Base-by-base conservation (phyloP, 2,113 vertebrate genomes). In the Bujurquina vittata region DNA sequence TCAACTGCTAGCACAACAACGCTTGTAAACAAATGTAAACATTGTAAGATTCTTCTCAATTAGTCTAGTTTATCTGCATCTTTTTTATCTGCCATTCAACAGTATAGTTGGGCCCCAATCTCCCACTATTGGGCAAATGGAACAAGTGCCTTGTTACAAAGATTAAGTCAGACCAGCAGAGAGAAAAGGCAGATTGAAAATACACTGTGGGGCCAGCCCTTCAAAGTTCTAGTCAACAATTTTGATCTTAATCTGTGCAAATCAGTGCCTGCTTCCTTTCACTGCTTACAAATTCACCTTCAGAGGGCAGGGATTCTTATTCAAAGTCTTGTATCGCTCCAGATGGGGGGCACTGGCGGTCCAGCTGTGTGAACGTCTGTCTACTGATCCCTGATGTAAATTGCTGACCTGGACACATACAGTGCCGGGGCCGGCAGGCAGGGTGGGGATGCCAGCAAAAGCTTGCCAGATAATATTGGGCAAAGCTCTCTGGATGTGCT, bases 161-260 rank as follows among this genome's bases (percentile, higher is more conserved):
- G 85, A 92, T 91, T 86, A 88, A 90, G 91, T 77, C 33, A 73
- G 37, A 58, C 49, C 52, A 52, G 69, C 14, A 43, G 77, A 76
- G 23, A 84, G 33, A 56, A 75, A 80, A 61, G 60, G 56, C 79
- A 49, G 37, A 75, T 76, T 84, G 46, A 77, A 83, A 89, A 89
- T 86, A 89, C 80, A 90, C 46, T 72, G 81, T 75, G 52, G 63
- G 65, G 75, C 60, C 81, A 84, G 43, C 91, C 60, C 83, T 77
- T 75, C 67, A 85, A 81, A 74, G 65, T 2, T 84, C 61, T 69
- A 72, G 69, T 69, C 35, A 76, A 82, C 22, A 63, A 29, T 55
- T 85, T 82, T 87, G 78, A 94, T 79, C 79, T 79, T 94, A 94
- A 93, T 93, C 87, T 85, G 90, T 89, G 65, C 82, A 88, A 90